phyloP scores from a whole-genome alignment of 2,888 invertebrate species.

The Philereme vetulata region DNA sequence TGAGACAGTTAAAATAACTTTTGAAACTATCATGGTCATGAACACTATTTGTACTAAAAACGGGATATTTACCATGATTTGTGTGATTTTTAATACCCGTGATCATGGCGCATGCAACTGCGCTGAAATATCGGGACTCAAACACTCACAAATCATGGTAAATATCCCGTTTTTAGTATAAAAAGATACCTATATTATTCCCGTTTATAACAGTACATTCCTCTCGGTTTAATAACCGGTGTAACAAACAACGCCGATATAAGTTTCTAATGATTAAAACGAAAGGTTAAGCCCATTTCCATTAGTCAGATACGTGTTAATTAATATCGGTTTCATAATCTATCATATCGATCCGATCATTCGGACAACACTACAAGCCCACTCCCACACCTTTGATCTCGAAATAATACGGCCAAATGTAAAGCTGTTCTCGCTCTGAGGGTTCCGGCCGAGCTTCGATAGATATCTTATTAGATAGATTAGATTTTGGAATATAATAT shows the following conservation, averaged over 20 bases:
- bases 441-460: not conserved
- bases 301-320: constrained; percentile 41
- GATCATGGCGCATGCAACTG: too few species aligned
- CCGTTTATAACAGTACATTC: not conserved
- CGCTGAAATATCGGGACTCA: too few species aligned
- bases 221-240: constrained; percentile 1
- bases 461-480: too few species aligned
- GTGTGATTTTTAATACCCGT: too few species aligned
- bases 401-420: constrained; percentile 1
- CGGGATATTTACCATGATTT: too few species aligned
- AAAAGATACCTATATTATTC: too few species aligned
- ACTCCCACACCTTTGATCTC: constrained; percentile 24
- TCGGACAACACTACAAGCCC: constrained; percentile 27
- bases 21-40: too few species aligned
- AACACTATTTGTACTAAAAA: too few species aligned
- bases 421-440: not conserved
- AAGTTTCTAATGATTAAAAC: constrained; percentile 32
- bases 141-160: too few species aligned
- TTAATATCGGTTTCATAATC: constrained; percentile 43
- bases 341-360: constrained; percentile 35
- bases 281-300: constrained; percentile 33
- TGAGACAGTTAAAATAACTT: too few species aligned
- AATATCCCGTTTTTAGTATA: too few species aligned
- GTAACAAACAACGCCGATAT: constrained; percentile 20
- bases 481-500: too few species aligned